Conservation (phyloP, 2,113 vertebrate species). For the Nesoenas mayeri region DNA sequence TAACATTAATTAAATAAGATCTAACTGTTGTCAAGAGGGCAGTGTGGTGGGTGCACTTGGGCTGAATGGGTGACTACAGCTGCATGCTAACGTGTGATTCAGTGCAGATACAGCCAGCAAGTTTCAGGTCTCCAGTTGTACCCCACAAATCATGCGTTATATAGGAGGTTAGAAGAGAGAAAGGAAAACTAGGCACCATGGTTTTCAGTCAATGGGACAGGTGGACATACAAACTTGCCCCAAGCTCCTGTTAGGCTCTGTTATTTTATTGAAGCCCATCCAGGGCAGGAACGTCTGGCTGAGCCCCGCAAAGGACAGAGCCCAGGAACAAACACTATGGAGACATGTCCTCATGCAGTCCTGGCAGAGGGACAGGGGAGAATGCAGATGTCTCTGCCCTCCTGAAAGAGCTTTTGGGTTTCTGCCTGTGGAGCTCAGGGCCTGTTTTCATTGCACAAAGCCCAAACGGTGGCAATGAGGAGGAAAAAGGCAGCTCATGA, state of each 20-base stretch:
- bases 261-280: not conserved
- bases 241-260: not conserved
- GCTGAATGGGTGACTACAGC: not conserved
- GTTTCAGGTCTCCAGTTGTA: not conserved
- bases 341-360: fast-evolving
- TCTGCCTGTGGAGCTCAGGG: not conserved
- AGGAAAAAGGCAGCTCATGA: not conserved
- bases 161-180: not conserved
- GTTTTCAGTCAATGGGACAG: not conserved
- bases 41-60: not conserved
- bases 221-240: fast-evolving
- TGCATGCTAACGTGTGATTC: not conserved
- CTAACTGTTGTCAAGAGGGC: not conserved
- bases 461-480: fast-evolving
- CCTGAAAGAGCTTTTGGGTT: not conserved
- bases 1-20: not conserved
- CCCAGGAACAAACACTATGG: fast-evolving
- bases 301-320: not conserved
- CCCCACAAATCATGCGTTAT: not conserved
- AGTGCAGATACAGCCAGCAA: not conserved
- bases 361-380: not conserved
- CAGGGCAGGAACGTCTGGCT: not conserved
- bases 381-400: not conserved
- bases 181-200: not conserved
- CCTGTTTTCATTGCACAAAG: not conserved